Percentiles rank a stretch among this genome's conserved stretches.
Evolutionary conservation across 2,113 vertebrate genomes (phyloP).

Genomic region (Takifugu bimaculatus): DNA sequence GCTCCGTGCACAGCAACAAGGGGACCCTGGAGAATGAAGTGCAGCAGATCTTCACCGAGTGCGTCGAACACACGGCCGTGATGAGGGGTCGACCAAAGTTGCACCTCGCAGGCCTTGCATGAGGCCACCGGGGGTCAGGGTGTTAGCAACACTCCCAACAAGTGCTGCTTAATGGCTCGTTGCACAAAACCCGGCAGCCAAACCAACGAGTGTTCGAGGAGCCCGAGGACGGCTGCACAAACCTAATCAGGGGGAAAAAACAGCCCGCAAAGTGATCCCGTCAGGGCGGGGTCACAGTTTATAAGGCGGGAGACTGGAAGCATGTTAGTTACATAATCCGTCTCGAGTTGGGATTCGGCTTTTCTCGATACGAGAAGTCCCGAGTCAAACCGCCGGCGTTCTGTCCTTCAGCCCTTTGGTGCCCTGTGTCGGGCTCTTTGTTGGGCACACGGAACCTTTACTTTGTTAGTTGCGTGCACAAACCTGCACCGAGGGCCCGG

Average conservation of each 20-base stretch:
- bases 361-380: conserved; percentile 13
- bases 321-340: conserved; percentile 12
- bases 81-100: conserved; percentile 44
- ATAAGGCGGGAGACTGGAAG: conserved; percentile 18
- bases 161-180: conserved; percentile 5
- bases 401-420: conserved; percentile 18
- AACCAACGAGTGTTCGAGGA: conserved; percentile 6
- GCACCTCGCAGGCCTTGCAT: conserved; percentile 26
- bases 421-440: conserved; percentile 16
- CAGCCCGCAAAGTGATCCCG: conserved; percentile 3
- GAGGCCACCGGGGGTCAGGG: conserved; percentile 10
- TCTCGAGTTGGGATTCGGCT: conserved; percentile 26
- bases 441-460: conserved; percentile 14
- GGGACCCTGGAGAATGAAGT: conserved; percentile 44
- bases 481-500: neutral
- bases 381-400: conserved; percentile 21
- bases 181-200: conserved; percentile 14
- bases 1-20: conserved; percentile 38
- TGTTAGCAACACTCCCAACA: conserved; percentile 2
- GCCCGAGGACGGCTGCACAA: conserved; percentile 2
- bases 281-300: conserved; percentile 9
- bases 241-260: neutral
- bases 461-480: conserved; percentile 18
- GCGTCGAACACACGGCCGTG: conserved; percentile 34
- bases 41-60: conserved; percentile 38